Evolutionary conservation across 2,113 vertebrate species (phyloP), one percentile per base, ranked within the genome.

Genomic region (Grallaria varia): DNA sequence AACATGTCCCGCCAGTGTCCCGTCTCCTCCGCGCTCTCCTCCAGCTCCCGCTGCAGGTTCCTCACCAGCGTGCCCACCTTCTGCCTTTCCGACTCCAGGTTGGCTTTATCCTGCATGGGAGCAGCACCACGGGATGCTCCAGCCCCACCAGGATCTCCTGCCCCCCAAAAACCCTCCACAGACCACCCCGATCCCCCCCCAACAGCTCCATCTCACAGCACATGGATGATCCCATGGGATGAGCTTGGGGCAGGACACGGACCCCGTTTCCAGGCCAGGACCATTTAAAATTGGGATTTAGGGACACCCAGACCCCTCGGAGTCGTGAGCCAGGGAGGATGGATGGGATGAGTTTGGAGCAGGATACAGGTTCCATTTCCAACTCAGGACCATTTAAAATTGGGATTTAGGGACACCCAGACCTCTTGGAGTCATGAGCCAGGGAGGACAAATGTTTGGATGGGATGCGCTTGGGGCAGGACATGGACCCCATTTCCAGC

Each of bases 1-100:
- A 99, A 99, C 98, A 99, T 98, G 97, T 96, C 98, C 97, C 98
- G 98, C 99, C 99, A 99, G 94, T 99, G 99, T 74, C 95, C 95
- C 3, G 98, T 98, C 96, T 99, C 99, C 69, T 99, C 99, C 4
- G 98, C 94, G 63, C 98, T 99, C 92, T 99, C 99, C 63, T 99
- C 98, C 89, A 99, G 93, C 97, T 99, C 99, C 89, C 97, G 97
- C 97, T 99, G 99, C 20, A 99, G 97, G 31, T 97, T 98, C 40
- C 98, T 98, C 49, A 99, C 97, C 1, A 98, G 96, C 0, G 97
- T 28, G 42, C 98, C 98, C 44, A 99, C 98, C 39, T 98, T 99
- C 96, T 98, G 97, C 37, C 97, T 98, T 96, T 99, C 99, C 0
- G 98, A 96, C 94, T 99, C 99, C 60, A 99, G 96, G 6, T 79